phyloP scores from a whole-genome alignment of 2,888 invertebrate genomes.

The Labia minor region DNA sequence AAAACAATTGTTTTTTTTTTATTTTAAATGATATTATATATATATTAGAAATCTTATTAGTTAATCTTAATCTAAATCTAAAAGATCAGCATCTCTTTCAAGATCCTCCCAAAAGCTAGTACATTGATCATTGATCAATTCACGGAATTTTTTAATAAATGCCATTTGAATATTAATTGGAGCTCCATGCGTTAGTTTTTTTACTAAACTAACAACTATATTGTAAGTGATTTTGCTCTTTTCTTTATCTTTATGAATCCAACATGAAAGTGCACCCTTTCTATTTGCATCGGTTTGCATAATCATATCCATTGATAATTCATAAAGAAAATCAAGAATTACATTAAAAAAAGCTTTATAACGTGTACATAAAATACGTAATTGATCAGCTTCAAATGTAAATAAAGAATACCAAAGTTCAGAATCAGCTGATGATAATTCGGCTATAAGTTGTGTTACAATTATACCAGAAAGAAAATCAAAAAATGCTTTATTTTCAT shows the following conservation, averaged over 20 bases:
- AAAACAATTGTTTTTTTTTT: too few relatives aligned
- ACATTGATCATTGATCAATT: constrained; percentile 38
- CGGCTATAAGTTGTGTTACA: background rate
- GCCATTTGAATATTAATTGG: constrained; percentile 38
- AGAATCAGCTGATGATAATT: background rate
- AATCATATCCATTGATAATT: background rate
- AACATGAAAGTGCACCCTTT: background rate
- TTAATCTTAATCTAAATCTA: constrained; percentile 34
- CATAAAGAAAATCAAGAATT: background rate
- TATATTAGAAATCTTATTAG: too few relatives aligned
- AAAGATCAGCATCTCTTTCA: constrained; percentile 30
- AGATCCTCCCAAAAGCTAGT: constrained; percentile 39
- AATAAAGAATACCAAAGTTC: background rate
- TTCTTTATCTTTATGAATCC: background rate
- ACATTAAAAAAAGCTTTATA: background rate
- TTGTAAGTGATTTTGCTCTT: background rate
- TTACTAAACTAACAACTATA: background rate
- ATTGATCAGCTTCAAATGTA: constrained; percentile 5
- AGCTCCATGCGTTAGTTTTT: constrained; percentile 41
- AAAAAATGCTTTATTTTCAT: background rate
- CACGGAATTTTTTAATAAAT: constrained; percentile 36
- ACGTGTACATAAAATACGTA: background rate
- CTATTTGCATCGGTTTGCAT: background rate
- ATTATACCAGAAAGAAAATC: background rate
- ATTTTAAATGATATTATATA: too few relatives aligned